Conservation (phyloP, 2,888 invertebrate species). For the Heliconius ismenius region DNA sequence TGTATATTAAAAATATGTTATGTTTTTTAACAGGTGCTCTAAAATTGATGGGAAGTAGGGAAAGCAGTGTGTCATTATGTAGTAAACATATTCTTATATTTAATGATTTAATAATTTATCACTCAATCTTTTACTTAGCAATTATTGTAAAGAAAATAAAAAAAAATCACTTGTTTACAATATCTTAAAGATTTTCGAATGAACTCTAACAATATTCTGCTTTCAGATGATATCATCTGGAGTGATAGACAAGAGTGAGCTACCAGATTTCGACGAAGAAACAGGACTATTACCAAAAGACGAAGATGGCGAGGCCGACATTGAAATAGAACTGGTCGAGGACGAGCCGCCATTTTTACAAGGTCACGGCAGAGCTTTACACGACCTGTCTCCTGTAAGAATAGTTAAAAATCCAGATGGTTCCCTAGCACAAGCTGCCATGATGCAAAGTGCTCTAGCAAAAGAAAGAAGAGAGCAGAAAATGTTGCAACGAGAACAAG, state of each 20-base stretch:
- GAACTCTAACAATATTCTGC: background rate
- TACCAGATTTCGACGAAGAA: constrained; percentile 99
- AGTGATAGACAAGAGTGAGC: constrained; percentile 94
- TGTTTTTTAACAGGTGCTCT: no score
- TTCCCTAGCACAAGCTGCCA: constrained; percentile 98
- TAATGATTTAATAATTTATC: no score
- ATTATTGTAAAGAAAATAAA: no score
- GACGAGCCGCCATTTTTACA: constrained; percentile 98
- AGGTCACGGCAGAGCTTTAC: constrained; percentile 94
- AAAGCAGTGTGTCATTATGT: no score
- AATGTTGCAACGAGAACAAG: constrained; percentile 95
- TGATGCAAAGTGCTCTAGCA: constrained; percentile 99
- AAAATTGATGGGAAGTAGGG: no score
- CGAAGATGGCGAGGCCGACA: constrained; percentile 97
- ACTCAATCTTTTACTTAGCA: no score
- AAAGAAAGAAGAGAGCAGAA: constrained; percentile 98
- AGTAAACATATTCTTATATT: no score
- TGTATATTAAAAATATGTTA: background rate
- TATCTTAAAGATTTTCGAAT: no score
- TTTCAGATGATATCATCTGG: constrained; percentile 93
- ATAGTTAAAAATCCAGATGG: constrained; percentile 99
- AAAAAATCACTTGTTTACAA: no score
- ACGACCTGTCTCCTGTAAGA: constrained; percentile 95
- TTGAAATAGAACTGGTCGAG: constrained; percentile 99
- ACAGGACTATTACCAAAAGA: constrained; percentile 95